Evolutionary conservation across 2,888 invertebrate species (phyloP).

Genomic region (Spilosoma lubricipeda): DNA sequence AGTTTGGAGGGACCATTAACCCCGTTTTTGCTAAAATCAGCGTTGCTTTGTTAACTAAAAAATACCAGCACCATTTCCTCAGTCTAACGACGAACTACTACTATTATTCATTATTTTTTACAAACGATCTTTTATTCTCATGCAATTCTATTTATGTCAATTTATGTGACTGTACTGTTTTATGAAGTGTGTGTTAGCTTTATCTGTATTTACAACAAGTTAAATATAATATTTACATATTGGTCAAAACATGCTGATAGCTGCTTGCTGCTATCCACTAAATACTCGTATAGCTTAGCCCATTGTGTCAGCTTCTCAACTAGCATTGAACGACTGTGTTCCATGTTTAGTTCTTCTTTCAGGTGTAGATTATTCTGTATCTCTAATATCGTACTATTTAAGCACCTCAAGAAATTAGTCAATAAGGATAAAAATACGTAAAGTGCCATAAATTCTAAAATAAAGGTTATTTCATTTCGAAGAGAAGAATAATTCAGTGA

Average conservation of each 20-base stretch:
- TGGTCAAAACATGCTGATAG: background rate
- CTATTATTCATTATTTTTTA: too few relatives aligned
- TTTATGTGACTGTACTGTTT: too few relatives aligned
- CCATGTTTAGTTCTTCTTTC: background rate
- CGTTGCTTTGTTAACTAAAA: too few relatives aligned
- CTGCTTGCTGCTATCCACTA: slow-evolving; percentile 10
- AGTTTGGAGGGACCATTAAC: too few relatives aligned
- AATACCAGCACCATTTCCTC: too few relatives aligned
- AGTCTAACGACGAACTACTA: too few relatives aligned
- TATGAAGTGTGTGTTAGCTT: too few relatives aligned
- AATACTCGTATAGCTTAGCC: background rate
- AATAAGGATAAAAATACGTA: background rate
- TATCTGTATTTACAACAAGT: too few relatives aligned
- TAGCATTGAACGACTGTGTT: background rate
- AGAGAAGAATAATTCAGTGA: background rate
- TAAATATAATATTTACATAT: too few relatives aligned
- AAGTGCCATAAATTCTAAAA: background rate
- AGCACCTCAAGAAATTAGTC: background rate
- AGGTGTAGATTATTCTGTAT: background rate
- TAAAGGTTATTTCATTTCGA: background rate
- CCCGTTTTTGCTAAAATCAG: too few relatives aligned
- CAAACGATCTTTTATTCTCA: too few relatives aligned
- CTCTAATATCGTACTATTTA: slow-evolving; percentile 4
- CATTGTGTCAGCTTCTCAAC: background rate
- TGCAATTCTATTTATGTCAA: too few relatives aligned